Evolutionary conservation across 2,113 vertebrate genomes (phyloP).

Genomic region (Rousettus leschenaultii): DNA sequence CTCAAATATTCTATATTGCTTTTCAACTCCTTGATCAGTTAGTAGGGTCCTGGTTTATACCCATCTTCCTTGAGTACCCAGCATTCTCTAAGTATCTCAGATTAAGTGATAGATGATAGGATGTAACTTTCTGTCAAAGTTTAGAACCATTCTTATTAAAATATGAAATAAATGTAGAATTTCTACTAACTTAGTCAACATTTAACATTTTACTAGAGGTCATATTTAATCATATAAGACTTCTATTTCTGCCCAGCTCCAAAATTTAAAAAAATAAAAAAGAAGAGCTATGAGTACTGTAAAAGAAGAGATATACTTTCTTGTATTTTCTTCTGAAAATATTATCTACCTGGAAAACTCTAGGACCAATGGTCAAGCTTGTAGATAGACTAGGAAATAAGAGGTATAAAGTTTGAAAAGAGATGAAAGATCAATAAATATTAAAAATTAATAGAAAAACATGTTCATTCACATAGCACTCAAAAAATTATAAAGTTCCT

Average conservation of each 20-base stretch:
- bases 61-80: not conserved
- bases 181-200: not conserved
- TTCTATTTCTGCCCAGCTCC: not conserved
- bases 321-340: not conserved
- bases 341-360: not conserved
- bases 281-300: not conserved
- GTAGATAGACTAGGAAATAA: not conserved
- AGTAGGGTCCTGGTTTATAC: not conserved
- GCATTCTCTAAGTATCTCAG: not conserved
- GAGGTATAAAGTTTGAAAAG: not conserved
- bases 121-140: not conserved
- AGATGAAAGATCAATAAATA: not conserved
- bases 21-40: constrained; percentile 8
- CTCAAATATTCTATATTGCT: not conserved
- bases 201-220: not conserved
- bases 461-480: not conserved
- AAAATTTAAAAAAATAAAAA: not conserved
- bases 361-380: not conserved
- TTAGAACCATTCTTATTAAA: not conserved
- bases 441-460: not conserved
- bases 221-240: not conserved
- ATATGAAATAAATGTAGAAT: not conserved
- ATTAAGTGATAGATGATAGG: not conserved
- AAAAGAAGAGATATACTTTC: not conserved
- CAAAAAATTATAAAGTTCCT: not conserved